Evolutionary conservation across 2,888 invertebrate species (phyloP).

Genomic region (Brenthis daphne): DNA sequence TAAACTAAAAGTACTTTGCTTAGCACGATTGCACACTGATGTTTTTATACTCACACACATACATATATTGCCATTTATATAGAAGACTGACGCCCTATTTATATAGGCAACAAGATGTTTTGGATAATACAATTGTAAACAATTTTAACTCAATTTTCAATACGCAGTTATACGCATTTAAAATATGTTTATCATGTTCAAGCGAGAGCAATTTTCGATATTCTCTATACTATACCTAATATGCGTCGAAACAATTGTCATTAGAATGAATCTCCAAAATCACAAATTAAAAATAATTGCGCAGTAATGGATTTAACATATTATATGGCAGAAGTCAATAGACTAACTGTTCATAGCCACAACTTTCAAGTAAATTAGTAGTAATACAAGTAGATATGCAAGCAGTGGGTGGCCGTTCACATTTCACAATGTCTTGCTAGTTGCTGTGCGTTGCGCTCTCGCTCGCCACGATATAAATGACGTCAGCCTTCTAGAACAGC

Average conservation of each 20-base stretch:
- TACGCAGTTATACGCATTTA: constrained; percentile 14
- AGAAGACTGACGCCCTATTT: constrained; percentile 37
- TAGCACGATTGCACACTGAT: constrained; percentile 31
- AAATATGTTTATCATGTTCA: constrained; percentile 42
- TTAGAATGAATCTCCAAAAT: constrained; percentile 69
- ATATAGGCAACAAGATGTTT: constrained; percentile 21
- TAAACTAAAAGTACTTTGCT: constrained; percentile 18
- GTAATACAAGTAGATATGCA: constrained; percentile 65
- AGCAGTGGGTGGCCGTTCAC: constrained; percentile 80
- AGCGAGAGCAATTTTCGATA: constrained; percentile 49
- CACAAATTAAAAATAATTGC: constrained; percentile 67
- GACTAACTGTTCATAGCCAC: constrained; percentile 78
- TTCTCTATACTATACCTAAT: constrained; percentile 79
- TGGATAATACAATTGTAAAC: constrained; percentile 24
- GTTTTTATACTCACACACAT: constrained; percentile 38
- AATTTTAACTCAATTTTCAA: constrained; percentile 15
- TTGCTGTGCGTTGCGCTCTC: constrained; percentile 63
- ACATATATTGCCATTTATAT: constrained; percentile 25
- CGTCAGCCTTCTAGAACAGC: constrained; percentile 79
- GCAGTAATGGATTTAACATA: constrained; percentile 72
- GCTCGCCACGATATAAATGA: constrained; percentile 64
- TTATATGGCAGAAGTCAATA: constrained; percentile 75
- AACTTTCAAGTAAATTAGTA: constrained; percentile 73
- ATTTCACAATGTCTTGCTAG: constrained; percentile 77
- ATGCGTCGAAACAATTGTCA: constrained; percentile 75